Evolutionary conservation across 2,113 vertebrate genomes (phyloP), one percentile per base, ranked within the genome.

Genomic region (Pollimyrus isidori): DNA sequence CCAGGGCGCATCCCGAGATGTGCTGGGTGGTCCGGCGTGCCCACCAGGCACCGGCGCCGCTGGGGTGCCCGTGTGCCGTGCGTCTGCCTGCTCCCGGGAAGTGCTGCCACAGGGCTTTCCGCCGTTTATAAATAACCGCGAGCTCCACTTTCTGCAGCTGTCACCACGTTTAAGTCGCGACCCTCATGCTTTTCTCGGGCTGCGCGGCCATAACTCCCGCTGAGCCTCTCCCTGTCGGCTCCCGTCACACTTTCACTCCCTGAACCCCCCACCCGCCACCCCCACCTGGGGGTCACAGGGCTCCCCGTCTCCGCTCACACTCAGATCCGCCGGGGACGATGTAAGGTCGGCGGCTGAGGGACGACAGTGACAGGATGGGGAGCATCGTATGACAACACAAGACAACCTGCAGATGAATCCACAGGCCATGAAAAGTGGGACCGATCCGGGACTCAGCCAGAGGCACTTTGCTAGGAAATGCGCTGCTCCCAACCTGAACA

Each of bases 111-210:
- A 91, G 90, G 88, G 94, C 87, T 89, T 39, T 92, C 93, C 93
- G 90, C 58, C 91, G 89, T 90, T 90, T 89, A 91, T 69, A 95
- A 89, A 93, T 94, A 95, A 96, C 94, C 94, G 92, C 92, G 49
- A 91, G 93, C 90, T 95, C 94, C 89, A 92, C 95, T 96, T 96
- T 95, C 96, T 96, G 94, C 96, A 96, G 95, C 96, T 96, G 96
- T 96, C 94, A 94, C 95, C 95, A 94, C 94, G 94, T 96, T 95
- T 93, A 95, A 95, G 94, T 95, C 94, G 94, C 94, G 94, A 92
- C 94, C 94, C 94, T 95, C 95, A 93, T 90, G 94, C 91, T 92
- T 92, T 93, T 94, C 93, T 93, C 93, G 88, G 91, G 87, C 93
- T 91, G 93, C 89, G 92, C 89, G 92, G 91, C 93, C 91, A n/a